phyloP scores from a whole-genome alignment of 30 jellyfish, hydroid and myxozoan genomes.

The Aurelia aurita complex sp. Pacific region DNA sequence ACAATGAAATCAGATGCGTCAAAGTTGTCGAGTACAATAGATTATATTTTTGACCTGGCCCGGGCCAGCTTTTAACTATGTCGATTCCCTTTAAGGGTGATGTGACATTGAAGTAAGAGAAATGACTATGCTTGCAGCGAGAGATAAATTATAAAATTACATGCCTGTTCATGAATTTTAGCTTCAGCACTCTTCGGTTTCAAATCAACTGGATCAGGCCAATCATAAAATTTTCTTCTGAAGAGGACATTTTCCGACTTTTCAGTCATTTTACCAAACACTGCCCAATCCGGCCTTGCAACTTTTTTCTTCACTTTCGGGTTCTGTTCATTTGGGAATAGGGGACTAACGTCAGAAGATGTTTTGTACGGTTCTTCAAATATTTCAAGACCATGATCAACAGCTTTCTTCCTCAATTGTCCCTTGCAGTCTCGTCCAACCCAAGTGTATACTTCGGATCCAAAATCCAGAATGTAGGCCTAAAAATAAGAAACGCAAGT shows the following conservation, averaged over 20 bases:
- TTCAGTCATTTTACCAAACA: conserved; percentile 91
- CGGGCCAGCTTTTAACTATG: too few relatives aligned
- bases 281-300: conserved; percentile 93
- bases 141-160: too few relatives aligned
- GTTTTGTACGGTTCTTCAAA: conserved; percentile 74
- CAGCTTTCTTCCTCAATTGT: conserved; percentile 75
- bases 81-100: too few relatives aligned
- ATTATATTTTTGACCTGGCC: too few relatives aligned
- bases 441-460: conserved; percentile 96
- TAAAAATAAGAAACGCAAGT: conserved; percentile 8
- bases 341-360: conserved; percentile 75
- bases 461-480: conserved; percentile 98
- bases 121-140: too few relatives aligned
- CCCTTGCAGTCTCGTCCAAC: conserved; percentile 87
- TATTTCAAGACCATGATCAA: conserved; percentile 79
- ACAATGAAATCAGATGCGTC: too few relatives aligned
- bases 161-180: conserved; percentile 86
- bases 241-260: conserved; percentile 90
- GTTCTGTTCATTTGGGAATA: conserved; percentile 70
- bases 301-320: conserved; percentile 34
- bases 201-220: conserved; percentile 99
- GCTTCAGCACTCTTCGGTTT: conserved; percentile 80
- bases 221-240: conserved; percentile 87
- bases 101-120: too few relatives aligned
- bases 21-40: too few relatives aligned